Base-by-base conservation (phyloP, 2,113 vertebrate genomes). In the Dendrocopos noguchii region DNA sequence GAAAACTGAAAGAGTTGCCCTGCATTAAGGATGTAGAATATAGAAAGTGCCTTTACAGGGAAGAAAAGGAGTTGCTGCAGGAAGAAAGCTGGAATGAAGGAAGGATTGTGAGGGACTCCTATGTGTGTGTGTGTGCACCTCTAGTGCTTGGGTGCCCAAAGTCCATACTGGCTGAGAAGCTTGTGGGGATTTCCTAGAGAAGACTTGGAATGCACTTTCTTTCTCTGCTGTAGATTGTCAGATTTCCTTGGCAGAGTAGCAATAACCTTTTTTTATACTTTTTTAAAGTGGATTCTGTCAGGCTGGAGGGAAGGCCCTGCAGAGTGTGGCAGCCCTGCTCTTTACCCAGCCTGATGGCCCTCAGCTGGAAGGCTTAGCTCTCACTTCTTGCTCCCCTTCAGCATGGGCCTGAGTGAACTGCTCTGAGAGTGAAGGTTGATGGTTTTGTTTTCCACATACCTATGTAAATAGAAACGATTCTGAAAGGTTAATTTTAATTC, bases 221-320 rank as follows among this genome's bases (percentile, higher is more conserved):
- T 92, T 85, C 75, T 93, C 25, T 78, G 70, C 90, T 81, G 17
- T 93, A 83, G 83, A 36, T 94, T 85, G 61, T 87, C 77, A 64
- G 86, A 7, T 95, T 85, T 95, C 84, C 80, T 87, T 94, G 90
- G 91, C 91, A 93, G 93, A 93, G 88, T 82, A 93, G 92, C 95
- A 96, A 93, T 95, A 93, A 86, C 55, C 7, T 36, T 67, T 84
- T 77, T 77, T 93, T 81, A 68, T 83, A 70, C 81, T 75, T 81
- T 25, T 91, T 77, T 50, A 44, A 68, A 68, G 79, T 80, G 59
- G 80, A 84, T 90, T 71, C 70, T 90, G 68, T 65, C 76, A 75
- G 83, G 70, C 80, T 84, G 50, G 70, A 64, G 36, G 63, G 59
- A 90, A 77, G 39, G 84, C 29, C 27, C n/a, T 63, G 72, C 46